Percentiles rank a stretch among this genome's conserved stretches.
phyloP scores from a whole-genome alignment of 2,113 vertebrate genomes.

The Pimephales promelas region DNA sequence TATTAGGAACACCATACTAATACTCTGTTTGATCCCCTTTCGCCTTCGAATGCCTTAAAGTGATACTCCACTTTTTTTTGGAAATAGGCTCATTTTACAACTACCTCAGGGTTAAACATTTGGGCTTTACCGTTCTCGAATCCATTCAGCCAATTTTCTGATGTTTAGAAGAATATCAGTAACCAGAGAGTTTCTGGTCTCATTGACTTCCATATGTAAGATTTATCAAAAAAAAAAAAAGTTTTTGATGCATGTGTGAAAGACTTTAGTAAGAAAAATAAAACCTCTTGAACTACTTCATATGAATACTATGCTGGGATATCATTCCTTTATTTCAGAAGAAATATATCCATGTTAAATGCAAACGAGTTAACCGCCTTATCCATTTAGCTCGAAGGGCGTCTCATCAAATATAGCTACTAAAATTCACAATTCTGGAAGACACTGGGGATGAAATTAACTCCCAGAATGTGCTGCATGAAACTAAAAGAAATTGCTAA shows the following conservation, averaged over 20 bases:
- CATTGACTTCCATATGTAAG: too few relatives aligned
- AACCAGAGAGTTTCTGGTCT: too few relatives aligned
- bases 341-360: conserved; percentile 6
- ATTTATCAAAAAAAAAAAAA: neutral
- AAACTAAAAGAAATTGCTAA: conserved; percentile 60
- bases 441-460: neutral
- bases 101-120: too few relatives aligned
- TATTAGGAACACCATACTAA: too few relatives aligned
- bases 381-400: neutral
- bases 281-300: neutral
- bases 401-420: neutral
- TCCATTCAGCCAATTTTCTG: too few relatives aligned
- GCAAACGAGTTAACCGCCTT: neutral
- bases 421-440: neutral
- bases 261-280: neutral
- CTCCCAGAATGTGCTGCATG: neutral
- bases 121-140: too few relatives aligned
- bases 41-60: too few relatives aligned
- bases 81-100: too few relatives aligned
- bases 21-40: too few relatives aligned
- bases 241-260: neutral
- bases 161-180: too few relatives aligned
- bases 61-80: too few relatives aligned
- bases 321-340: conserved; percentile 13
- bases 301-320: conserved; percentile 3